Percentiles rank a stretch among this genome's conserved stretches.
Evolutionary conservation across 2,888 invertebrate genomes (phyloP).

Genomic region (Drosophila prostipennis): DNA sequence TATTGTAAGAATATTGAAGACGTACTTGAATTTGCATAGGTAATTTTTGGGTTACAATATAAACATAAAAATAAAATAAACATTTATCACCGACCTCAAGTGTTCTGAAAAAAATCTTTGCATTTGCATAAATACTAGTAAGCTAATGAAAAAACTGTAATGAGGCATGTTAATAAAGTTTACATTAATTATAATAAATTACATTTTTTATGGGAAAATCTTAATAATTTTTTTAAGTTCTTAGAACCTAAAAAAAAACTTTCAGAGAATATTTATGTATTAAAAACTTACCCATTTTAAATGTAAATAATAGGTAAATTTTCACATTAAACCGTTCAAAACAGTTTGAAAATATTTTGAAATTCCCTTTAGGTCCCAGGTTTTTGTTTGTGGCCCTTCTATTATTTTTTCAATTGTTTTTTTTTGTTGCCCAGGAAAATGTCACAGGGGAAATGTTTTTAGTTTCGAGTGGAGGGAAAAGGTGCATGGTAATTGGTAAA

Average conservation of each 20-base stretch:
- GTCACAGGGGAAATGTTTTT: conserved; percentile 23
- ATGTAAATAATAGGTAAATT: no score
- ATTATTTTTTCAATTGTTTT: conserved; percentile 2
- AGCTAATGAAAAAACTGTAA: background rate
- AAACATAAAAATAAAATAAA: background rate
- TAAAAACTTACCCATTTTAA: no score
- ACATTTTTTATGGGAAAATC: background rate
- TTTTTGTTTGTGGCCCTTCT: background rate
- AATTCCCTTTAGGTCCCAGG: background rate
- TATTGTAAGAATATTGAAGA: background rate
- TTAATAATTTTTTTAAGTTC: background rate
- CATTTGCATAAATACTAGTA: conserved; percentile 3
- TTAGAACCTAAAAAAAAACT: no score
- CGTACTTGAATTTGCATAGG: background rate
- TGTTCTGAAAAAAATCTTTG: background rate
- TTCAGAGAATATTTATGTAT: no score
- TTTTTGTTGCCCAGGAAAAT: conserved; percentile 9
- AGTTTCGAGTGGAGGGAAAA: background rate
- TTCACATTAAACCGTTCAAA: background rate
- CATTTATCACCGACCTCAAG: conserved; percentile 6
- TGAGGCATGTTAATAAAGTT: background rate
- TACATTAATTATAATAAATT: background rate
- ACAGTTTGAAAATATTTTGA: background rate
- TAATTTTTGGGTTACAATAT: background rate
- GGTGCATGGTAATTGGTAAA: conserved; percentile 5